phyloP scores from a whole-genome alignment of 2,797 vertebrate genomes.

The Sebastes hubbsi region DNA sequence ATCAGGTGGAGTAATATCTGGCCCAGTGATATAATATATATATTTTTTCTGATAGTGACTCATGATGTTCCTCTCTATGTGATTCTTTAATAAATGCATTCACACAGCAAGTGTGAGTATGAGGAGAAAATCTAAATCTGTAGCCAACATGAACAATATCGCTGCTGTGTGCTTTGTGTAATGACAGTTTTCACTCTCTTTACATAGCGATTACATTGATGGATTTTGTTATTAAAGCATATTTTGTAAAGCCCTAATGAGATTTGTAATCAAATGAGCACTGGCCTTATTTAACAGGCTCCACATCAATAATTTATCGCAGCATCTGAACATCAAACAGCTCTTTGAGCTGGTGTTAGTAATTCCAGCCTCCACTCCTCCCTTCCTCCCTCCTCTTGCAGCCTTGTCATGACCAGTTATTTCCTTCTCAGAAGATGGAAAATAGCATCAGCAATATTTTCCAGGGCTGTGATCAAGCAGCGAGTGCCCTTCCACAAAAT shows the following conservation, averaged over 20 bases:
- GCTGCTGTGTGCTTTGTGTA: conserved; percentile 14
- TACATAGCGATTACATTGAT: conserved; percentile 35
- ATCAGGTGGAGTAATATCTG: neutral
- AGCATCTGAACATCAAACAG: conserved; percentile 57
- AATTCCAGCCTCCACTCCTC: conserved; percentile 24
- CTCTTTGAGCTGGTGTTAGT: conserved; percentile 38
- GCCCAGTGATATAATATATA: neutral
- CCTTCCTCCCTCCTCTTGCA: neutral
- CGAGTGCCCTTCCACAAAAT: neutral
- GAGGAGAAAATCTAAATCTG: neutral
- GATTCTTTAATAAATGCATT: neutral
- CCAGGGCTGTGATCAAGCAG: conserved; percentile 16
- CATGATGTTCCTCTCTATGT: neutral
- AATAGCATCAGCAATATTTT: conserved; percentile 20
- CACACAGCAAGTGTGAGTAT: neutral
- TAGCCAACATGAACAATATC: neutral
- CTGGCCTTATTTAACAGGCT: conserved; percentile 51
- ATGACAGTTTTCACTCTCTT: conserved; percentile 40
- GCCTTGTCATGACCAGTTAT: conserved; percentile 22
- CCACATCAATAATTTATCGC: conserved; percentile 56
- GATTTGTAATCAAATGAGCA: conserved; percentile 55
- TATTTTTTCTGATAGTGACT: neutral
- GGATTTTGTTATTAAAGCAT: conserved; percentile 48
- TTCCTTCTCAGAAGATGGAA: conserved; percentile 30
- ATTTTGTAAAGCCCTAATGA: conserved; percentile 55